These are phyloP conservation scores for Mythimna lalbum DNA, from an alignment of 2,888 invertebrate genomes.

Conservation along the genomic window DNA sequence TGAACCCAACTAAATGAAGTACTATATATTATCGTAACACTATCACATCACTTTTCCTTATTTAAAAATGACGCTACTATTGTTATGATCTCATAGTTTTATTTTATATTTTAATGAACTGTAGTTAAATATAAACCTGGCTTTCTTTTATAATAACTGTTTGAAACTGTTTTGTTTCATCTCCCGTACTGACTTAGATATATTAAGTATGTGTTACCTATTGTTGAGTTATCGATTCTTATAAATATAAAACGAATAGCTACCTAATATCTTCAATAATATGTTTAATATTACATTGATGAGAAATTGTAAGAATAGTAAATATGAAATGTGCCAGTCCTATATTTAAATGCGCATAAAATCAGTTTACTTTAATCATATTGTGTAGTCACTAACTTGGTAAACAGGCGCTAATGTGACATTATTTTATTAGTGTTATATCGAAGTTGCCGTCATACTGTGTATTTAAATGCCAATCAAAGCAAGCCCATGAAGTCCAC, in stretches of 20 bases:
- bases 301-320: not conserved
- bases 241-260: not conserved
- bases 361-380: not conserved
- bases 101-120: slow-evolving; percentile 30
- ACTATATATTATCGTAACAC: not conserved
- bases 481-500: not conserved
- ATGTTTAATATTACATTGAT: not conserved
- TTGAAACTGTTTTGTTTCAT: slow-evolving; percentile 27
- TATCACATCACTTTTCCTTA: not conserved
- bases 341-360: not conserved
- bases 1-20: not conserved
- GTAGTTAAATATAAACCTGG: slow-evolving; percentile 8
- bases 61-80: slow-evolving; percentile 31
- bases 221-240: slow-evolving; percentile 20
- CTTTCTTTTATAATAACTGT: slow-evolving; percentile 10
- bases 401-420: not conserved
- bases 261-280: not conserved
- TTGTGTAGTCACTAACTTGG: not conserved
- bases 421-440: not conserved
- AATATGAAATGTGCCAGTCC: not conserved
- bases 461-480: not conserved
- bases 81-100: slow-evolving; percentile 59
- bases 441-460: not conserved
- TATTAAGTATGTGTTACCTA: slow-evolving; percentile 23
- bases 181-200: slow-evolving; percentile 11